A percentile compares a stretch with the other conserved stretches of the same genome.
Evolutionary conservation across 2,888 invertebrate genomes (phyloP).

Genomic region (Phaedon cochleariae): DNA sequence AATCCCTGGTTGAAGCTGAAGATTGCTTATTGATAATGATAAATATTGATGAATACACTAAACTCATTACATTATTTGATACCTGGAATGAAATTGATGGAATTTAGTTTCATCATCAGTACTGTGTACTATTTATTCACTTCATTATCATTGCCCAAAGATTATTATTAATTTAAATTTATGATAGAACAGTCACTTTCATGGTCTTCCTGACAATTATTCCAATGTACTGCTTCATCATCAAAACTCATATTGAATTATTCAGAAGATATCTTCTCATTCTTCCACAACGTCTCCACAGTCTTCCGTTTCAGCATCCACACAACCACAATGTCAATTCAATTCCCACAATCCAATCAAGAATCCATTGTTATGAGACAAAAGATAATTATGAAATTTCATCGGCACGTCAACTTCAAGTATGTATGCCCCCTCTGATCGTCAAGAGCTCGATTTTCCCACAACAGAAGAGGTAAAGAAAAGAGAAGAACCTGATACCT

Average conservation of each 20-base stretch:
- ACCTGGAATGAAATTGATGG: too few relatives aligned
- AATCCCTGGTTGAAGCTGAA: too few relatives aligned
- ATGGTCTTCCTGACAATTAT: too few relatives aligned
- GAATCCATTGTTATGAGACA: constrained; percentile 2
- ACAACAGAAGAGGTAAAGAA: neutral
- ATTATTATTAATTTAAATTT: too few relatives aligned
- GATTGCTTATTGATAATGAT: too few relatives aligned
- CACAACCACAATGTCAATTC: neutral
- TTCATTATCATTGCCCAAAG: too few relatives aligned
- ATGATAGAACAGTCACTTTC: too few relatives aligned
- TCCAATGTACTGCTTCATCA: too few relatives aligned
- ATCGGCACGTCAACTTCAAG: constrained; percentile 15
- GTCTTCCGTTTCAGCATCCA: neutral
- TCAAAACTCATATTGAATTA: neutral
- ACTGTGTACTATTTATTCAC: too few relatives aligned
- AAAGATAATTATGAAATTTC: constrained; percentile 16
- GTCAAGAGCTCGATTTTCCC: constrained; percentile 2
- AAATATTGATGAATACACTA: too few relatives aligned
- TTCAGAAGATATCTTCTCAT: neutral
- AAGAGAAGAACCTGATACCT: constrained; percentile 15
- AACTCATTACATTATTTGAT: too few relatives aligned
- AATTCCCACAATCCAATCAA: constrained; percentile 16
- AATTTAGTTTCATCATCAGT: too few relatives aligned
- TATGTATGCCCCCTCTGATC: neutral
- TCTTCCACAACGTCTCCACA: neutral